Evolutionary conservation across 2,888 invertebrate genomes (phyloP).

Genomic region (Sericinus montela): DNA sequence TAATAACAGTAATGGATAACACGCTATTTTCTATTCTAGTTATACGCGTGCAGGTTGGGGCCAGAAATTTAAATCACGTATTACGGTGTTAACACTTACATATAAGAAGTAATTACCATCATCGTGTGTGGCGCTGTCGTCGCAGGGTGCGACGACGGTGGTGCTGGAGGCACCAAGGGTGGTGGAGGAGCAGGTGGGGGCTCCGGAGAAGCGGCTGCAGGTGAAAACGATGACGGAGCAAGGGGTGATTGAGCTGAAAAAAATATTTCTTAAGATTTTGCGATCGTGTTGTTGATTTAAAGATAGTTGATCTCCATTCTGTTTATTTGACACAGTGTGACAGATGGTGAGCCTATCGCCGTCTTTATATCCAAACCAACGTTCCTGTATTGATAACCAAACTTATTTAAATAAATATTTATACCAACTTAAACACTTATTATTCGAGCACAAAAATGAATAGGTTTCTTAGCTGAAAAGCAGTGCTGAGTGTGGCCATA

Average conservation of each 20-base stretch:
- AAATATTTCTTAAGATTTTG: background rate
- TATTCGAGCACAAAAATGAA: too few relatives aligned
- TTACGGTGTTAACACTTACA: constrained; percentile 79
- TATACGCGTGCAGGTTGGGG: constrained; percentile 62
- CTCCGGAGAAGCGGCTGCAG: constrained; percentile 79
- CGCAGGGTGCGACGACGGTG: constrained; percentile 54
- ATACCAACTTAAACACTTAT: too few relatives aligned
- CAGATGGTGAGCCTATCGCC: too few relatives aligned
- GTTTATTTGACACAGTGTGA: too few relatives aligned
- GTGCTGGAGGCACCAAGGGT: constrained; percentile 55
- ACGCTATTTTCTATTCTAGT: constrained; percentile 17
- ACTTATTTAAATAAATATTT: too few relatives aligned
- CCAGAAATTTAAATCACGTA: constrained; percentile 70
- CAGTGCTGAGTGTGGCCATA: too few relatives aligned
- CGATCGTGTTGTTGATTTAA: too few relatives aligned
- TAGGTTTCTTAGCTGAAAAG: too few relatives aligned
- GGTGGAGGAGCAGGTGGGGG: constrained; percentile 81
- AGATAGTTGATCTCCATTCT: too few relatives aligned
- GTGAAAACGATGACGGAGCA: constrained; percentile 79
- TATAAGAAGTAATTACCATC: constrained; percentile 80
- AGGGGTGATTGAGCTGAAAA: constrained; percentile 76
- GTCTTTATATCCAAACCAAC: too few relatives aligned
- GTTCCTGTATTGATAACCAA: too few relatives aligned
- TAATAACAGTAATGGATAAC: background rate
- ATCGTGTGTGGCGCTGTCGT: constrained; percentile 72